These are phyloP conservation scores for Microdon myrmicae DNA, from an alignment of 2,888 invertebrate species.

Conservation along the genomic window DNA sequence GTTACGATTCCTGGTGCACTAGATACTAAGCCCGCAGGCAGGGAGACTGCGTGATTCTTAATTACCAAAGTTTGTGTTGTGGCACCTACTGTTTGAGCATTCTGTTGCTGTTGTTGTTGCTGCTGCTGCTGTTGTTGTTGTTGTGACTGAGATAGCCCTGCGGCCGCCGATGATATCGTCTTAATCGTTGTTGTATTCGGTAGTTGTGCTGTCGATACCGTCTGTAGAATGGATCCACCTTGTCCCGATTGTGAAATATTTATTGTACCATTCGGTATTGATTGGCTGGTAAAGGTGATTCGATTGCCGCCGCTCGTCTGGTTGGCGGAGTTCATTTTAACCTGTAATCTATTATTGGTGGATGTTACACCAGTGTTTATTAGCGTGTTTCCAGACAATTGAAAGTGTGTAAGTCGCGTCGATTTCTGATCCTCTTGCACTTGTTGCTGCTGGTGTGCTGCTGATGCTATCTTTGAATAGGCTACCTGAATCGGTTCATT, in stretches of 20 bases:
- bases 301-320: conserved; percentile 68
- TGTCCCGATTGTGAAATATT: conserved; percentile 69
- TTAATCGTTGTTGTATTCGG: conserved; percentile 66
- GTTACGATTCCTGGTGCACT: conserved; percentile 74
- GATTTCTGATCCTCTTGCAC: conserved; percentile 53
- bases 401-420: conserved; percentile 46
- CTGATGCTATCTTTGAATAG: conserved; percentile 69
- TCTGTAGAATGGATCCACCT: conserved; percentile 63
- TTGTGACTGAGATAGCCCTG: conserved; percentile 59
- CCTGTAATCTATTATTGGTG: conserved; percentile 56
- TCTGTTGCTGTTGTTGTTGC: conserved; percentile 55
- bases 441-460: conserved; percentile 60
- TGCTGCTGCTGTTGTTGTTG: conserved; percentile 57
- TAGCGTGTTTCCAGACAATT: conserved; percentile 53
- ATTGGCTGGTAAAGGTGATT: conserved; percentile 73
- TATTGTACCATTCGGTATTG: conserved; percentile 77
- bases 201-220: conserved; percentile 69
- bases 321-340: conserved; percentile 63
- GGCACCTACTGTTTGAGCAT: conserved; percentile 64
- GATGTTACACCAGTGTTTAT: conserved; percentile 62
- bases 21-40: conserved; percentile 68
- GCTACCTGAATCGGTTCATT: conserved; percentile 71
- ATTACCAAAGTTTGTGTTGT: conserved; percentile 68
- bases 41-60: conserved; percentile 69
- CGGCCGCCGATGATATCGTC: conserved; percentile 62